These are phyloP conservation scores for Heliconius nattereri DNA, from an alignment of 1,140 invertebrate genomes.

Conservation along the genomic window DNA sequence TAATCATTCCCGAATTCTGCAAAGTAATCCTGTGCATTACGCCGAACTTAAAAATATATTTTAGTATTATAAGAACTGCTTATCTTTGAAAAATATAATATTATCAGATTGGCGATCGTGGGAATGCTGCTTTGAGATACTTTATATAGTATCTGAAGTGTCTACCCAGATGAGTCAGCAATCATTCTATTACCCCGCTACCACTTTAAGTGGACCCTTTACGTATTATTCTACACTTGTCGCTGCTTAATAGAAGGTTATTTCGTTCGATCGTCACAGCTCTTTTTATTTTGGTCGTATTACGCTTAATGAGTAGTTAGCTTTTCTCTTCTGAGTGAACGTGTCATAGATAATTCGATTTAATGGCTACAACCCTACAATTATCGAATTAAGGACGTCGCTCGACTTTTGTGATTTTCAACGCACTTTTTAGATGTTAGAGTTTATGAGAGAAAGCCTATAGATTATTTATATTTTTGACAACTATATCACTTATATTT, in stretches of 20 bases:
- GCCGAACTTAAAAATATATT: slow-evolving; percentile 17
- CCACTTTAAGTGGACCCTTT: slow-evolving; percentile 45
- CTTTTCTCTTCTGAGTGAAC: slow-evolving; percentile 69
- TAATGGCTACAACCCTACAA: slow-evolving; percentile 67
- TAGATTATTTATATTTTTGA: background rate
- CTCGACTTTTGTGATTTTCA: slow-evolving; percentile 23
- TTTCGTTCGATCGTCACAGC: slow-evolving; percentile 26
- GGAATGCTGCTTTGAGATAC: slow-evolving; percentile 60
- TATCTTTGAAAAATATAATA: slow-evolving; percentile 40
- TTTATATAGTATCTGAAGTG: slow-evolving; percentile 52
- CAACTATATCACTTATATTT: background rate
- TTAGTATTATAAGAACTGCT: slow-evolving; percentile 23
- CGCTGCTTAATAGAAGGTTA: slow-evolving; percentile 1
- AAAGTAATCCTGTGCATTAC: slow-evolving; percentile 23
- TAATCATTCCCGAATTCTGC: slow-evolving; percentile 44
- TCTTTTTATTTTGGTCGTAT: slow-evolving; percentile 49
- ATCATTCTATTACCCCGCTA: slow-evolving; percentile 56
- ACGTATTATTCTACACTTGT: background rate
- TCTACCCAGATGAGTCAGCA: slow-evolving; percentile 65
- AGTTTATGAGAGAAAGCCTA: background rate
- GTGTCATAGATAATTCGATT: slow-evolving; percentile 78
- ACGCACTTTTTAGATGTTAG: background rate
- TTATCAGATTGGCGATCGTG: slow-evolving; percentile 77
- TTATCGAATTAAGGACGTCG: slow-evolving; percentile 71
- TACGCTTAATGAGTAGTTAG: slow-evolving; percentile 71